These are phyloP conservation scores for Rhombomys opimus DNA, from an alignment of 2,113 vertebrate species.

Conservation along the genomic window DNA sequence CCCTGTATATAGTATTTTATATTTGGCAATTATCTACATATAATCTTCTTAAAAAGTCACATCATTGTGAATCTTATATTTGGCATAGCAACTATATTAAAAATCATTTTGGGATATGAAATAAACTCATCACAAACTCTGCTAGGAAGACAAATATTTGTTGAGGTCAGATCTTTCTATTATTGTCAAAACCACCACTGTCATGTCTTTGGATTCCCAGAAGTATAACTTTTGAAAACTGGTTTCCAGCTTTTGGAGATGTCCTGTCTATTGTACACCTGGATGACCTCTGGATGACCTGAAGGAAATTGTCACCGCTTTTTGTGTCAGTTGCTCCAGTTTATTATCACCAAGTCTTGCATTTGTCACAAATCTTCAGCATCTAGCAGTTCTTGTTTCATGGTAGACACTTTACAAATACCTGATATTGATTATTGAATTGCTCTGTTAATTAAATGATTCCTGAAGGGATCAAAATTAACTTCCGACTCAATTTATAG, in stretches of 20 bases:
- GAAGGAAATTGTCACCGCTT: not conserved
- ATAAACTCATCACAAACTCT: not conserved
- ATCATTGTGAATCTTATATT: not conserved
- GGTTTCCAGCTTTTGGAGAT: not conserved
- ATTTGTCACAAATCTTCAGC: not conserved
- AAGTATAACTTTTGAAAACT: not conserved
- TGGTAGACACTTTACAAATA: constrained; percentile 38
- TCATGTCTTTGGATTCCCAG: not conserved
- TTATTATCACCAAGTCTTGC: not conserved
- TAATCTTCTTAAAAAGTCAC: not conserved
- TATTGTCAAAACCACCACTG: not conserved
- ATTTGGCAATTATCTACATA: not conserved
- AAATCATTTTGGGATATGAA: not conserved
- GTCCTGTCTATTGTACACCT: too few relatives aligned
- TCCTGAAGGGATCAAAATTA: constrained; percentile 40
- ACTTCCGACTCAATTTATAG: constrained; percentile 62
- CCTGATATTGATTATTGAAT: constrained; percentile 45
- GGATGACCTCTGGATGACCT: not conserved
- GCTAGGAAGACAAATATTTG: not conserved
- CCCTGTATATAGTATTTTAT: not conserved
- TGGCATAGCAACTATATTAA: not conserved
- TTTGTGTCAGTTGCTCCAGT: accelerated
- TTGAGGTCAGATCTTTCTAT: not conserved
- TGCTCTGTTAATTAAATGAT: constrained; percentile 57
- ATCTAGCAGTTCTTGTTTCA: not conserved